These are phyloP conservation scores for Lymantria monacha DNA, from an alignment of 2,888 invertebrate genomes.

Conservation along the genomic window DNA sequence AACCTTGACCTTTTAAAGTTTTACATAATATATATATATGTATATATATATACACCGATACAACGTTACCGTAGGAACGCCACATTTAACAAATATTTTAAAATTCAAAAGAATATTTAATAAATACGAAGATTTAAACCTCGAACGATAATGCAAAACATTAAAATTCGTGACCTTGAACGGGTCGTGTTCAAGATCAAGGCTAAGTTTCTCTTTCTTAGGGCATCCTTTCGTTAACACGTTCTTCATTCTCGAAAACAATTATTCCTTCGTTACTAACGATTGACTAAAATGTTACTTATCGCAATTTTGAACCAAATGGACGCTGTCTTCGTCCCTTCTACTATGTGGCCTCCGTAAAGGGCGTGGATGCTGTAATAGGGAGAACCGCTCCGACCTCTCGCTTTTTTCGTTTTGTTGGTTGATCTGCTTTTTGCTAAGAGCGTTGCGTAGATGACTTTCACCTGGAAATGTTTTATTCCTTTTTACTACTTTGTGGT, in stretches of 20 bases:
- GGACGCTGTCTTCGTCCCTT: conserved; percentile 63
- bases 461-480: conserved; percentile 58
- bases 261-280: background rate
- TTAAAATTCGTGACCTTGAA: too few species aligned
- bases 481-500: background rate
- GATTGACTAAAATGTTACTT: conserved; percentile 43
- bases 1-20: conserved; percentile 1
- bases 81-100: too few species aligned
- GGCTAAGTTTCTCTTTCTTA: too few species aligned
- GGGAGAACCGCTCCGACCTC: conserved; percentile 59
- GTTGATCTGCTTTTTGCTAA: conserved; percentile 56
- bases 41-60: too few species aligned
- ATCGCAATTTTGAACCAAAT: conserved; percentile 65
- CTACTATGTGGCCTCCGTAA: conserved; percentile 54
- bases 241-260: too few species aligned
- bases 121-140: too few species aligned
- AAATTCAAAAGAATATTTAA: too few species aligned
- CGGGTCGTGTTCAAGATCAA: too few species aligned
- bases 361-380: conserved; percentile 69
- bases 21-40: background rate
- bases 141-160: too few species aligned
- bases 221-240: too few species aligned
- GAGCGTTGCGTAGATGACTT: conserved; percentile 67
- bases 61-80: too few species aligned
- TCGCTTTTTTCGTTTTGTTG: conserved; percentile 10